phyloP scores from a whole-genome alignment of 2,113 vertebrate genomes.

The Ramphastos sulfuratus region DNA sequence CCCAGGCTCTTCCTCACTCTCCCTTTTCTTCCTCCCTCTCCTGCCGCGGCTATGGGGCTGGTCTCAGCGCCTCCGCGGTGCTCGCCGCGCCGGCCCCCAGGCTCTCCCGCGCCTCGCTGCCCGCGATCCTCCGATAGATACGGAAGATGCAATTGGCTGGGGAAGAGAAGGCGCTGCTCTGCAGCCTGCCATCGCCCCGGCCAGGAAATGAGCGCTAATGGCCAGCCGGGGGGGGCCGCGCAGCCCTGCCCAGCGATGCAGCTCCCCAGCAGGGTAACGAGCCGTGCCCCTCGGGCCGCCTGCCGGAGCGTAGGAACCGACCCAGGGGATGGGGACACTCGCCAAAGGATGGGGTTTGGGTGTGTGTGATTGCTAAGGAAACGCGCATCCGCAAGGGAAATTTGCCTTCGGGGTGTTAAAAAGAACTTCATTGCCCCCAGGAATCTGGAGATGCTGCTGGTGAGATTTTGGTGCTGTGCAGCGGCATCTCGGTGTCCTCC shows the following conservation, averaged over 20 bases:
- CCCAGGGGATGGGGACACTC: rapidly evolving
- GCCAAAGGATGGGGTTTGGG: no score
- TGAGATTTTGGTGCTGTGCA: not conserved
- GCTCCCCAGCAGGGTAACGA: not conserved
- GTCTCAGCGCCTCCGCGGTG: no score
- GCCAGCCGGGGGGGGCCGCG: not conserved
- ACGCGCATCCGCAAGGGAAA: not conserved
- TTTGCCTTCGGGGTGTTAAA: not conserved
- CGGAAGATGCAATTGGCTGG: conserved; percentile 10
- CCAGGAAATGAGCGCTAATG: not conserved
- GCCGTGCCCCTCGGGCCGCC: not conserved
- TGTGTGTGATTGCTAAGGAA: not conserved
- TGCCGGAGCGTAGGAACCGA: not conserved
- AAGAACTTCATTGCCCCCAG: not conserved
- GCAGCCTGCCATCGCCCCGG: not conserved
- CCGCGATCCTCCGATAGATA: not conserved
- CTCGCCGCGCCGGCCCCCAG: not conserved
- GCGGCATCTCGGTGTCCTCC: no score
- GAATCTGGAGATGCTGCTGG: not conserved
- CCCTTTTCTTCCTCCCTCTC: not conserved
- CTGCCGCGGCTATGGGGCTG: not conserved
- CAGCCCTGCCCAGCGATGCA: not conserved
- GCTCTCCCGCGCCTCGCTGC: not conserved
- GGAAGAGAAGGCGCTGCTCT: not conserved
- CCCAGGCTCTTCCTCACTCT: not conserved